Evolutionary conservation across 2,797 vertebrate species (phyloP).

Genomic region (Falco novaeseelandiae): DNA sequence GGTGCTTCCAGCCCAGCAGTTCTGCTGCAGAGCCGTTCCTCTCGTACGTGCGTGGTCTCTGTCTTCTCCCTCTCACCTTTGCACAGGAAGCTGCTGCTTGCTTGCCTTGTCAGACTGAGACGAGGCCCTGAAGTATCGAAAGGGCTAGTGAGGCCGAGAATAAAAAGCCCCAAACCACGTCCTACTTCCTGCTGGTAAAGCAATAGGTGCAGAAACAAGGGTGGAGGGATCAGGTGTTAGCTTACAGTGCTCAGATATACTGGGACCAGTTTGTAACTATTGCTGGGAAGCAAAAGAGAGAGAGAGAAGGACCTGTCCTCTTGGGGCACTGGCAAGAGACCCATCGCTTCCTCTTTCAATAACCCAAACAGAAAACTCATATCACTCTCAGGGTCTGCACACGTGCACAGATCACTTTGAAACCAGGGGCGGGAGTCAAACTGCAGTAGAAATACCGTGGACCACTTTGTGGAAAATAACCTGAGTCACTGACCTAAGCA

Average conservation of each 20-base stretch:
- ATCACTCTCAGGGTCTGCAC: not conserved
- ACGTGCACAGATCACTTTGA: not conserved
- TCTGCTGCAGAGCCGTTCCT: not conserved
- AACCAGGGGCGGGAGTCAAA: not conserved
- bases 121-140: constrained; percentile 40
- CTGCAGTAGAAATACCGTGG: not conserved
- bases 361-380: not conserved
- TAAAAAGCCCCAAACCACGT: constrained; percentile 71
- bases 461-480: not conserved
- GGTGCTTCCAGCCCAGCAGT: not conserved
- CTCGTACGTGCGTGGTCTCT: not conserved
- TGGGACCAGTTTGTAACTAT: not conserved
- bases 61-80: constrained; percentile 54
- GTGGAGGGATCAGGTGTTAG: constrained; percentile 50
- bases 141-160: constrained; percentile 58
- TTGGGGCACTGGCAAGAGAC: not conserved
- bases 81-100: constrained; percentile 62
- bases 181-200: constrained; percentile 68
- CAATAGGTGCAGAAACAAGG: constrained; percentile 33
- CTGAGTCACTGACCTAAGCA: not conserved
- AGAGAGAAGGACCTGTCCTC: not conserved
- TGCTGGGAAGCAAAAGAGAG: not conserved
- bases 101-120: constrained; percentile 70
- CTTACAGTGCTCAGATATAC: not conserved
- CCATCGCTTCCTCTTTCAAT: not conserved